phyloP scores from a whole-genome alignment of 30 jellyfish, hydroid and myxozoan species.

The Hydractinia symbiolongicarpus region DNA sequence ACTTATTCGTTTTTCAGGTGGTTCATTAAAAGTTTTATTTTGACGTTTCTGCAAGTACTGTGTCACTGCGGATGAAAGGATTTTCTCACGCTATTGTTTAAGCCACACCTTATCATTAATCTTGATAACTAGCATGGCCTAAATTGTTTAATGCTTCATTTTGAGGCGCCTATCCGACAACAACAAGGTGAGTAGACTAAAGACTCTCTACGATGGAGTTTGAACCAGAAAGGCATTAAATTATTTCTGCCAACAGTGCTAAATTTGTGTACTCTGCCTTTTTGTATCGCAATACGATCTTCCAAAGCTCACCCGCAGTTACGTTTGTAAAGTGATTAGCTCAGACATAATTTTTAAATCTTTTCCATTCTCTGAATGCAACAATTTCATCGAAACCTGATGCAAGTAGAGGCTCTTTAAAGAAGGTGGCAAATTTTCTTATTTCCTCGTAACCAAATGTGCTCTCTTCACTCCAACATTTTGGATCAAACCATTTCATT shows the following conservation, averaged over 20 bases:
- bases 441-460: not conserved
- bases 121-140: not conserved
- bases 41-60: not conserved
- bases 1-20: not conserved
- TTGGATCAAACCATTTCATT: too few relatives aligned
- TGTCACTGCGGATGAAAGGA: not conserved
- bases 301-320: not conserved
- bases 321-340: not conserved
- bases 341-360: not conserved
- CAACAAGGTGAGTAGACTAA: not conserved
- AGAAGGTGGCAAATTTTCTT: not conserved
- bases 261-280: not conserved
- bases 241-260: not conserved
- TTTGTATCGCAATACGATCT: not conserved
- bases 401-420: not conserved
- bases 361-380: slow-evolving; percentile 14
- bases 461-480: too few relatives aligned
- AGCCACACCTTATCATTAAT: slow-evolving; percentile 10
- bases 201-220: slow-evolving; percentile 16
- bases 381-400: not conserved
- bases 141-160: not conserved
- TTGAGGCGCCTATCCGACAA: not conserved
- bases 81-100: slow-evolving; percentile 9
- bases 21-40: not conserved
- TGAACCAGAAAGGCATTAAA: slow-evolving; percentile 1